A percentile compares a stretch with the other conserved stretches of the same genome.
phyloP scores from a whole-genome alignment of 2,113 vertebrate genomes.

The Pao palembangensis region DNA sequence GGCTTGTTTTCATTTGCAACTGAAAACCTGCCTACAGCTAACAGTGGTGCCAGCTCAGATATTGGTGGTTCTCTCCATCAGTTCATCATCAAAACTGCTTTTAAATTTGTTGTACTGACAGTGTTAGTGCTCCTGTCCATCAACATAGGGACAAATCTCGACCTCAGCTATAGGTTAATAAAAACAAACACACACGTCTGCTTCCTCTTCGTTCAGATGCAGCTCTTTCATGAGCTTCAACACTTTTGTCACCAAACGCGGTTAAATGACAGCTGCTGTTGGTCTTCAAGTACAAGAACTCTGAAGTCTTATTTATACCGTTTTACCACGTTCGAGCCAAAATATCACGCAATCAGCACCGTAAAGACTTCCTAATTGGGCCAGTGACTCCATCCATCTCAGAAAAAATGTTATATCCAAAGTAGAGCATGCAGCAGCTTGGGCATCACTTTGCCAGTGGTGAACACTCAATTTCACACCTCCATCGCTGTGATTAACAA shows the following conservation, averaged over 20 bases:
- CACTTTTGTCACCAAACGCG: not conserved
- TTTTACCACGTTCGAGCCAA: no score
- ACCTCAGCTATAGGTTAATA: conserved; percentile 3
- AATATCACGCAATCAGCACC: no score
- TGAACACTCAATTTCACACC: conserved; percentile 58
- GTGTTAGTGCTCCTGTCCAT: conserved; percentile 29
- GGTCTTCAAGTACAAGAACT: no score
- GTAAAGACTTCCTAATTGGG: not conserved
- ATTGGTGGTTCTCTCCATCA: conserved; percentile 25
- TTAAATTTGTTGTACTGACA: conserved; percentile 56
- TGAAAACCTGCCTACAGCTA: conserved; percentile 48
- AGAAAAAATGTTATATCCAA: conserved; percentile 24
- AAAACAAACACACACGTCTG: conserved; percentile 15
- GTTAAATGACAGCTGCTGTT: no score
- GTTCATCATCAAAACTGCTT: conserved; percentile 39
- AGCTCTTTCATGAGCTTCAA: not conserved
- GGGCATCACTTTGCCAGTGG: conserved; percentile 24
- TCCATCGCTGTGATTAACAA: conserved; percentile 57
- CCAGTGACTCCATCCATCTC: conserved; percentile 7
- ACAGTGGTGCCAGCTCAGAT: conserved; percentile 28
- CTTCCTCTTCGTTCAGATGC: not conserved
- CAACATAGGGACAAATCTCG: conserved; percentile 32
- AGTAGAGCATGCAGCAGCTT: conserved; percentile 10
- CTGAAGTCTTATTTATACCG: no score
- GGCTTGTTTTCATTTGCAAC: conserved; percentile 47